Conservation (phyloP, 2,797 vertebrate genomes). For the Pseudopleuronectes americanus region DNA sequence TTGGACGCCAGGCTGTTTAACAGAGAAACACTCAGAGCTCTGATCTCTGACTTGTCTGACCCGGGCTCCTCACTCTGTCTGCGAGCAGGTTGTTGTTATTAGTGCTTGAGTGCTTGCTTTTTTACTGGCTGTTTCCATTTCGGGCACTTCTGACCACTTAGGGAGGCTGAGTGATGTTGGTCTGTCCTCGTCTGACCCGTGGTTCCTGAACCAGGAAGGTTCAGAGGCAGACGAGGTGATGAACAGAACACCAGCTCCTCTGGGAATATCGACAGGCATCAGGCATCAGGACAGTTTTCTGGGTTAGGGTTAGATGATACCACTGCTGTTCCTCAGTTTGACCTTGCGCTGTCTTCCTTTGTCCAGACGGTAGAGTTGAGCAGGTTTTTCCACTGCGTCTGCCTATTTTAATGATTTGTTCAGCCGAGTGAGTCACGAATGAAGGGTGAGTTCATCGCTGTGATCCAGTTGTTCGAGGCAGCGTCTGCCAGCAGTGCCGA, state of each 20-base stretch:
- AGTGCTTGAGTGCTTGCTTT: conserved; percentile 15
- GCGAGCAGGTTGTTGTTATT: conserved; percentile 28
- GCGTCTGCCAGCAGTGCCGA: conserved; percentile 22
- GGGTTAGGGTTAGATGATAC: conserved; percentile 14
- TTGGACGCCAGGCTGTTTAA: conserved; percentile 36
- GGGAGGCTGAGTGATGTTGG: conserved; percentile 36
- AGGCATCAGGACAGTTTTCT: conserved; percentile 17
- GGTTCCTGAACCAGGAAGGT: conserved; percentile 47
- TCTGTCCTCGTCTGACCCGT: conserved; percentile 64
- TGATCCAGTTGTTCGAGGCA: conserved; percentile 32
- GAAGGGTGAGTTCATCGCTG: conserved; percentile 33
- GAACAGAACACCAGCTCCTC: conserved; percentile 25
- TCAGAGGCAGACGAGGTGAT: conserved; percentile 17
- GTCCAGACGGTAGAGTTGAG: conserved; percentile 50
- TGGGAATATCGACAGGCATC: conserved; percentile 20
- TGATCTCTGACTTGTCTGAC: conserved; percentile 42
- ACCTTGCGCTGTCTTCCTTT: conserved; percentile 34
- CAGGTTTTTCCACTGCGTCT: conserved; percentile 48
- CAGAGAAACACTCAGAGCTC: conserved; percentile 35
- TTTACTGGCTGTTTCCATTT: conserved; percentile 37
- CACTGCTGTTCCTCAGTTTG: conserved; percentile 41
- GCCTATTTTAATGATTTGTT: conserved; percentile 50
- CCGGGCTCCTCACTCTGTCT: conserved; percentile 29
- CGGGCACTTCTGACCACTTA: conserved; percentile 40
- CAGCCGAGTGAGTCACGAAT: conserved; percentile 49